Evolutionary conservation across 2,113 vertebrate genomes (phyloP).

Genomic region (Nycticryphes semicollaris): DNA sequence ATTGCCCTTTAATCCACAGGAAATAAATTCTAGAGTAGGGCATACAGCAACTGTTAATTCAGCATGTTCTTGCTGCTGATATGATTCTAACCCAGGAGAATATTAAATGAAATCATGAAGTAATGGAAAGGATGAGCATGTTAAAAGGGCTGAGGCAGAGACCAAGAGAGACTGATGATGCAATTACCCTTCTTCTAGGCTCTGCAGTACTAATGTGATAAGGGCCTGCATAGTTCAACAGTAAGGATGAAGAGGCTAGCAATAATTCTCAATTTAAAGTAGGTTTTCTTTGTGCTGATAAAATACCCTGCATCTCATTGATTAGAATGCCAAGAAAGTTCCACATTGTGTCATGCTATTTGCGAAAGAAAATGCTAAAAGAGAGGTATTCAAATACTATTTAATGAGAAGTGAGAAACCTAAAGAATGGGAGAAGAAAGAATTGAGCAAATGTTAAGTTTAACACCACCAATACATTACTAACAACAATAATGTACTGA

Average conservation of each 20-base stretch:
- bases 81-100: slow-evolving; percentile 17
- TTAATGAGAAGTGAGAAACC: slow-evolving; percentile 32
- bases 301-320: slow-evolving; percentile 11
- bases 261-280: slow-evolving; percentile 49
- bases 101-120: slow-evolving; percentile 59
- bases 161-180: slow-evolving; percentile 36
- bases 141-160: slow-evolving; percentile 45
- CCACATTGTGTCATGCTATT: not conserved
- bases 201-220: not conserved
- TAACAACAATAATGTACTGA: slow-evolving; percentile 4
- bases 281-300: slow-evolving; percentile 18
- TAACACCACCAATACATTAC: not conserved
- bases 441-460: not conserved
- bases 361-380: slow-evolving; percentile 36
- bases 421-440: not conserved
- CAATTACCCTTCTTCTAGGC: slow-evolving; percentile 41
- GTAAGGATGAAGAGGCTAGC: slow-evolving; percentile 33
- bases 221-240: slow-evolving; percentile 28
- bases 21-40: not conserved
- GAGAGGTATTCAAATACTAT: not conserved
- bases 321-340: slow-evolving; percentile 29
- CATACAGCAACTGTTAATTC: not conserved
- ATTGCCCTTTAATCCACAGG: not conserved
- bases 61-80: not conserved
- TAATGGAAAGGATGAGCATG: slow-evolving; percentile 44